Base-by-base conservation (phyloP, 2,113 vertebrate species). In the Bucco capensis region DNA sequence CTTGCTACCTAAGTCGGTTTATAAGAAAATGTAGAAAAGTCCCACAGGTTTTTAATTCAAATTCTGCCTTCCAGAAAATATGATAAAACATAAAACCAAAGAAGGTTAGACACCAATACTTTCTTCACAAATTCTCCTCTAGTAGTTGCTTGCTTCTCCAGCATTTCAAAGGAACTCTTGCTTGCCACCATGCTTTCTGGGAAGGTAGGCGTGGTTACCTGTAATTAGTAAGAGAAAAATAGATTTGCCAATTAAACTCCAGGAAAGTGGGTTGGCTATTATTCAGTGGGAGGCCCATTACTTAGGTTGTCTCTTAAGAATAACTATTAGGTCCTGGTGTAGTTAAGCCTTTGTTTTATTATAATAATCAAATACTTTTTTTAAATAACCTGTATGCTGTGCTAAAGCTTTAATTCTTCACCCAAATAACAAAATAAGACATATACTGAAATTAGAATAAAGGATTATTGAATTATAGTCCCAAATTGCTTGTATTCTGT, bases 331-430 rank as follows among this genome's bases (percentile, higher is more conserved):
- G 40, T 60, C 22, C 44, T 60, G 49, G 31, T 83, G 61, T 72
- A 73, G 83, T 77, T 81, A 81, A 91, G 33, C 28, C 83, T 80
- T 74, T 78, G 69, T 49, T 88, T 88, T 90, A 33, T 88, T 90
- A 33, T 42, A 81, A 74, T 83, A 83, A 77, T 66, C 64, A 66
- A 56, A 56, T 75, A 30, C 46, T 91, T 93, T 38, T 88, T 91
- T 93, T 33, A 83, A 88, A 71, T 86, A 80, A 37, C n/a, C 30
- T 73, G 2, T 14, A 9, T 53, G 30, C 47, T 28, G n/a, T 3
- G 7, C 25, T 66, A 30, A 85, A 42, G 22, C 21, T 80, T 89
- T 46, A 69, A 37, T 72, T 88, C 51, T 28, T 77, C 14, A 7
- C n/a, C 44, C 65, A 70, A 92, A 51, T 62, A 74, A 58, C 33